phyloP scores from a whole-genome alignment of 2,888 invertebrate species.

The Erebia ligea region DNA sequence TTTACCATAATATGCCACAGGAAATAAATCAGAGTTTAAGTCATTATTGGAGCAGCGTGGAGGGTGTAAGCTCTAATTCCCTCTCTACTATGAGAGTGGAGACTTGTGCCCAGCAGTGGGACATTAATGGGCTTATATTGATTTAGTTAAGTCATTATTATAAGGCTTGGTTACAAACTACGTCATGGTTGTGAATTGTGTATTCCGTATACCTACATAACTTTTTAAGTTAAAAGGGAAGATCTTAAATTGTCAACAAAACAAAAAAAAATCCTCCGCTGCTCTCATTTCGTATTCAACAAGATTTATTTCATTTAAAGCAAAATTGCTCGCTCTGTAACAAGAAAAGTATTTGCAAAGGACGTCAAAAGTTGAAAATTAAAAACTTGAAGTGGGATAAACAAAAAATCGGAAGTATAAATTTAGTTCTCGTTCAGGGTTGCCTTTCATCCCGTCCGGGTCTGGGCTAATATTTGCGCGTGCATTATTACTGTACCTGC shows the following conservation, averaged over 20 bases:
- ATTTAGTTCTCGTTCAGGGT: constrained; percentile 53
- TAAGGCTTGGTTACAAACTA: no score
- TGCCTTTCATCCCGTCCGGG: constrained; percentile 61
- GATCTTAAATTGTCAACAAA: not conserved
- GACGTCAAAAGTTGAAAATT: constrained; percentile 26
- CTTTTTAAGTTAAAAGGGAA: not conserved
- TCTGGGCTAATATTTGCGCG: constrained; percentile 77
- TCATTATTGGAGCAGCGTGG: no score
- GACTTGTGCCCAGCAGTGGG: no score
- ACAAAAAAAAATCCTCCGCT: not conserved
- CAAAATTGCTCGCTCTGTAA: constrained; percentile 12
- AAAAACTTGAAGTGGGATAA: constrained; percentile 38
- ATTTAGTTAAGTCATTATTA: no score
- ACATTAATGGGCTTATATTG: no score
- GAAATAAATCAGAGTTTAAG: no score
- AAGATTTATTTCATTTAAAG: constrained; percentile 17
- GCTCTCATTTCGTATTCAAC: constrained; percentile 7
- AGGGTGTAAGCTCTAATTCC: no score
- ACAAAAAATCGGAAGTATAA: constrained; percentile 44
- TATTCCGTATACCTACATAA: not conserved
- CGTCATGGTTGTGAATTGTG: not conserved
- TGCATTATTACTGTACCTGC: constrained; percentile 74
- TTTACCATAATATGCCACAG: no score
- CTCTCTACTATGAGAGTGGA: no score
- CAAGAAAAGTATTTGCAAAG: constrained; percentile 17